These are phyloP conservation scores for Piezodorus guildinii DNA, from an alignment of 1,140 invertebrate species.

Conservation along the genomic window DNA sequence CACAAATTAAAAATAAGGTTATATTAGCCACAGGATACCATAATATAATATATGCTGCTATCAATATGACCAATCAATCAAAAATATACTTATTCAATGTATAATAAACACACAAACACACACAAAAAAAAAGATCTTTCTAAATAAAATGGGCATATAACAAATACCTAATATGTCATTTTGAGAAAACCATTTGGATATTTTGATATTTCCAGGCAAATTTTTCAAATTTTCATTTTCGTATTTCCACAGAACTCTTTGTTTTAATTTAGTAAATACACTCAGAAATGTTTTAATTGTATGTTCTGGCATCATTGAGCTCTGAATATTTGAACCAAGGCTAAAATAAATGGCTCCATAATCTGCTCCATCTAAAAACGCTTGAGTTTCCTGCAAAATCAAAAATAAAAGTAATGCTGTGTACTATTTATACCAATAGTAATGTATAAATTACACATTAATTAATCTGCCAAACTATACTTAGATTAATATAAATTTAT, in stretches of 20 bases:
- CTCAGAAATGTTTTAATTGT: conserved; percentile 45
- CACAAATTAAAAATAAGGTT: too few relatives aligned
- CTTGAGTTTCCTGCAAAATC: conserved; percentile 38
- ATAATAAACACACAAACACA: too few relatives aligned
- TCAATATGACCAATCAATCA: too few relatives aligned
- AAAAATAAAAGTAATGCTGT: too few relatives aligned
- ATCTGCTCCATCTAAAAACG: conserved; percentile 43
- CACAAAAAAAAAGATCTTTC: too few relatives aligned
- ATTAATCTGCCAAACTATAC: too few relatives aligned
- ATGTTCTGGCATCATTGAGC: conserved; percentile 37
- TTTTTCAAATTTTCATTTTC: conserved; percentile 36
- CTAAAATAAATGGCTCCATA: conserved; percentile 56
- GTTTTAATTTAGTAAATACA: conserved; percentile 39
- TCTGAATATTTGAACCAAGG: conserved; percentile 44
- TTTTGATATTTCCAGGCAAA: conserved; percentile 42
- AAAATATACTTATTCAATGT: too few relatives aligned
- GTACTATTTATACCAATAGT: too few relatives aligned
- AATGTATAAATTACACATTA: too few relatives aligned
- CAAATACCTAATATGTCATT: conserved; percentile 44
- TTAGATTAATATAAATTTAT: too few relatives aligned
- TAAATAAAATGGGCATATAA: neutral
- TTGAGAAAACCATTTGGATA: conserved; percentile 57
- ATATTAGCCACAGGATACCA: too few relatives aligned
- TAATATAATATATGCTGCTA: too few relatives aligned
- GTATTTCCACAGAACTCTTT: conserved; percentile 55